phyloP scores from a whole-genome alignment of 2,888 invertebrate genomes.

The Tenthredo livida region DNA sequence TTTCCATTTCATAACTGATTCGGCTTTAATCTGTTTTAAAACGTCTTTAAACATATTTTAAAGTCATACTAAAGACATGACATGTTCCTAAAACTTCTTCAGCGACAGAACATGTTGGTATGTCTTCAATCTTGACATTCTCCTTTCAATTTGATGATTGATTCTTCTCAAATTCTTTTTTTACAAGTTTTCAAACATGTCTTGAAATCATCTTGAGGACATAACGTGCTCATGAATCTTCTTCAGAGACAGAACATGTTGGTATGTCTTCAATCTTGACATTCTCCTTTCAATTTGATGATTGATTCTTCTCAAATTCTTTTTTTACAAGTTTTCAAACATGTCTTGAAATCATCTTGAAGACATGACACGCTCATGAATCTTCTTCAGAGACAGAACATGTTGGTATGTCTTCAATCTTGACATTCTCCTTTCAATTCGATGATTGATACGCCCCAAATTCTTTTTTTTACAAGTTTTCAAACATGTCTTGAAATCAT shows the following conservation, averaged over 20 bases:
- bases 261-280: no score
- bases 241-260: background rate
- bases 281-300: background rate
- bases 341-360: background rate
- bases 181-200: background rate
- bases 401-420: background rate
- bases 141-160: background rate
- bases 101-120: background rate
- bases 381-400: background rate
- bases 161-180: background rate
- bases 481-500: background rate
- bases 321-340: background rate
- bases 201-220: background rate
- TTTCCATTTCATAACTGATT: background rate
- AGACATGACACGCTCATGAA: background rate
- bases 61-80: background rate
- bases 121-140: no score
- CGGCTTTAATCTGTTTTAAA: background rate
- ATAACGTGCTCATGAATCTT: background rate
- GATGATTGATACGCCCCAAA: background rate
- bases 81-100: background rate
- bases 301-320: background rate
- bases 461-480: background rate
- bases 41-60: background rate
- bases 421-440: background rate